Conservation (phyloP, 1,140 invertebrate species). For the Samia ricini region DNA sequence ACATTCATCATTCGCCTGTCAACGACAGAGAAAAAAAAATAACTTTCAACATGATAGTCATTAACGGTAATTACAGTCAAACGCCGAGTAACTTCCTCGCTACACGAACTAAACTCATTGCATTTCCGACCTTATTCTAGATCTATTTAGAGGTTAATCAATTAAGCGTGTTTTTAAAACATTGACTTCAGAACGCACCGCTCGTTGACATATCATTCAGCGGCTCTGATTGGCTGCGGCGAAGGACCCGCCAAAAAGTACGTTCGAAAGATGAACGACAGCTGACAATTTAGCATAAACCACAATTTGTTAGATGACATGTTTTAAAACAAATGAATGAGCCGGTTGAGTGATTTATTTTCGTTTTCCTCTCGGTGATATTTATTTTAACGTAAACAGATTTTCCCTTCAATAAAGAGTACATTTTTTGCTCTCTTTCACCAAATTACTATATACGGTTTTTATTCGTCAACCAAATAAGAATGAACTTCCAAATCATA, state of each 20-base stretch:
- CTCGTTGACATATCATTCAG: constrained; percentile 43
- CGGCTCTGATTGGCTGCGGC: constrained; percentile 52
- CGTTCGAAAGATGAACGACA: constrained; percentile 41
- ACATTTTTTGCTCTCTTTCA: background rate
- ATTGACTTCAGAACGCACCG: constrained; percentile 21
- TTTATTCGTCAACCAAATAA: background rate
- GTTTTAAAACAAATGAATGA: constrained; percentile 35
- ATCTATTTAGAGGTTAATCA: background rate
- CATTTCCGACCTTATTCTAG: constrained; percentile 23
- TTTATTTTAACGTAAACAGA: background rate
- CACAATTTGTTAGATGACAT: constrained; percentile 47
- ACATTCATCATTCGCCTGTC: constrained; percentile 40
- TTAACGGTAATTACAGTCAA: constrained; percentile 55
- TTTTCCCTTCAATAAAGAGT: background rate
- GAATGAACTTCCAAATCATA: too few relatives aligned
- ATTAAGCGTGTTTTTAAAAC: constrained; percentile 4
- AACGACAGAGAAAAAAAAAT: constrained; percentile 39
- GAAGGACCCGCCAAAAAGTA: constrained; percentile 38
- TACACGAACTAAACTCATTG: background rate
- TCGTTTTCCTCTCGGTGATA: background rate
- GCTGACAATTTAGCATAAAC: constrained; percentile 41
- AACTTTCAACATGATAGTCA: constrained; percentile 49
- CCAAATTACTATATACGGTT: too few relatives aligned
- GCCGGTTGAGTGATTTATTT: constrained; percentile 25
- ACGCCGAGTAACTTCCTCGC: constrained; percentile 25